Conservation (phyloP, 2,113 vertebrate species). For the Albula glossodonta region DNA sequence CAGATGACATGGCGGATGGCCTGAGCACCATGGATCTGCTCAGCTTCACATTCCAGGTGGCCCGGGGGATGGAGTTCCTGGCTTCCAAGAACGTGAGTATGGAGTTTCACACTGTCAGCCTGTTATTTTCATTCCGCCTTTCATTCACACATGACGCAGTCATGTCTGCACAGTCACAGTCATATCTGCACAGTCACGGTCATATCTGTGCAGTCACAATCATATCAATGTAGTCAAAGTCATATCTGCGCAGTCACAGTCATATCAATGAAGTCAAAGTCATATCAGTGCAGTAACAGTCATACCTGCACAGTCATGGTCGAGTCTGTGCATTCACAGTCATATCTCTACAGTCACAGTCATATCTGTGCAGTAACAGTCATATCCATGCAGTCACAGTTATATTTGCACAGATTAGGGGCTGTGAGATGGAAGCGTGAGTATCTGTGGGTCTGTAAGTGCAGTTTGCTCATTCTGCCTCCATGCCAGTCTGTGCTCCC, state of each 20-base stretch:
- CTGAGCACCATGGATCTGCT: slow-evolving; percentile 89
- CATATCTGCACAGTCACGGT: too few relatives aligned
- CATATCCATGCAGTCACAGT: too few relatives aligned
- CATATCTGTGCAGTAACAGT: too few relatives aligned
- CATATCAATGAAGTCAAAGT: too few relatives aligned
- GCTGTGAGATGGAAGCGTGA: slow-evolving; percentile 54
- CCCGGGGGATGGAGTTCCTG: slow-evolving; percentile 95
- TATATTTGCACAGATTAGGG: slow-evolving; percentile 45
- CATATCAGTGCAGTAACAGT: too few relatives aligned
- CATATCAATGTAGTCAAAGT: too few relatives aligned
- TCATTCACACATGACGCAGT: not conserved
- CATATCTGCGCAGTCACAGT: too few relatives aligned
- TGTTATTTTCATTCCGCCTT: not conserved
- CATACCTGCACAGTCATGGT: too few relatives aligned
- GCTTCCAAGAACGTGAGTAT: slow-evolving; percentile 94
- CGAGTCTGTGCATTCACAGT: too few relatives aligned
- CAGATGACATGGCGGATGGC: slow-evolving; percentile 81
- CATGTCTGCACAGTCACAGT: too few relatives aligned
- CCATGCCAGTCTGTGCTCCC: slow-evolving; percentile 36
- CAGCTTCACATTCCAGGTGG: slow-evolving; percentile 97
- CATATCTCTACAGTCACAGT: too few relatives aligned
- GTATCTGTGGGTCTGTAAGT: slow-evolving; percentile 33
- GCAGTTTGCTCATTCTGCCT: slow-evolving; percentile 45
- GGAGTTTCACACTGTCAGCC: slow-evolving; percentile 9
- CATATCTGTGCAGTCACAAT: too few relatives aligned